Conservation (phyloP, 2,113 vertebrate genomes). For the Carettochelys insculpta region DNA sequence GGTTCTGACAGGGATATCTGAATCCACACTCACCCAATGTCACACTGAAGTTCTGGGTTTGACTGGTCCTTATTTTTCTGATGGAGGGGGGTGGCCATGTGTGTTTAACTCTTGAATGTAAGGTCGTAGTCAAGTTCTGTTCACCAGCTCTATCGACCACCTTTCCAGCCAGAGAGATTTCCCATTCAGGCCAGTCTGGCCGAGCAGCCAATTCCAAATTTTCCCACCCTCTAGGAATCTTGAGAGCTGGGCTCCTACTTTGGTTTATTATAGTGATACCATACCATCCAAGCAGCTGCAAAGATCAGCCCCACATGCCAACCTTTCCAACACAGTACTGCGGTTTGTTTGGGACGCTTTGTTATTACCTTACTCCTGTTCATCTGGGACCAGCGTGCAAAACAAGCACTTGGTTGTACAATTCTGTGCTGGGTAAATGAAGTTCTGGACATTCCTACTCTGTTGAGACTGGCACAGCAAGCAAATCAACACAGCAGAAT, state of each 20-base stretch:
- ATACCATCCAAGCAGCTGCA: not conserved
- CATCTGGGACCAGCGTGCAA: not conserved
- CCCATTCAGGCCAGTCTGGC: not conserved
- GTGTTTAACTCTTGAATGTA: not conserved
- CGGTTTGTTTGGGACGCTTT: not conserved
- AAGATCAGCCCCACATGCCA: not conserved
- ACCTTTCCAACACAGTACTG: not conserved
- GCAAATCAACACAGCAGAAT: not conserved
- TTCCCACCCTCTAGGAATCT: not conserved
- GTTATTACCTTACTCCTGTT: not conserved
- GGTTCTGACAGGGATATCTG: not conserved
- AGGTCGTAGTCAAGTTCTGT: not conserved
- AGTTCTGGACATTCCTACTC: not conserved
- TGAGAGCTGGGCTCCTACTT: not conserved
- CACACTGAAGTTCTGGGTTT: not conserved
- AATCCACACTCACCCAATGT: not conserved
- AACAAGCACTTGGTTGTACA: not conserved
- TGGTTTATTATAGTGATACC: not conserved
- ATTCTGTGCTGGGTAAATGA: not conserved
- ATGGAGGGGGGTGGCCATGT: not conserved
- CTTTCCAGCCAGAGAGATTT: not conserved
- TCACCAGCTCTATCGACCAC: too few relatives aligned
- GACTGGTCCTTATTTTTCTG: not conserved
- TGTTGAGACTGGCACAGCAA: not conserved
- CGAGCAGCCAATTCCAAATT: not conserved